Percentiles rank a stretch among this genome's conserved stretches.
These are phyloP conservation scores for Chloroclysta siterata DNA, from an alignment of 2,888 invertebrate species.

Conservation along the genomic window DNA sequence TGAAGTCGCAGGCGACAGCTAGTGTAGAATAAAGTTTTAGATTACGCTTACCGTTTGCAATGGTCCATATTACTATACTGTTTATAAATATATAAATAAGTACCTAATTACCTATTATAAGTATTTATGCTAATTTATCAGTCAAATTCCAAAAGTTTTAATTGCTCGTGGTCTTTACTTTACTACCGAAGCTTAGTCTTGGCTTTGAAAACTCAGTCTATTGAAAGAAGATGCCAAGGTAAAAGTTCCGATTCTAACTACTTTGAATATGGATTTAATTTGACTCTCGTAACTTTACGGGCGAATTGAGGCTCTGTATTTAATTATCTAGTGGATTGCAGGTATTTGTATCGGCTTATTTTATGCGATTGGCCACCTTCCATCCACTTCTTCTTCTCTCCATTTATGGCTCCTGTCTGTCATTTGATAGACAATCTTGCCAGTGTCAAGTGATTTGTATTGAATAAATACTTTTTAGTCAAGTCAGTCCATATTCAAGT, in stretches of 20 bases:
- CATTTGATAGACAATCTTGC: too few species aligned
- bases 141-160: background rate
- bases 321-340: background rate
- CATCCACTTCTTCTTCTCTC: too few species aligned
- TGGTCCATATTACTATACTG: too few species aligned
- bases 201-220: background rate
- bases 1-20: too few species aligned
- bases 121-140: background rate
- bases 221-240: slow-evolving; percentile 60
- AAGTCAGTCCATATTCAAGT: too few species aligned
- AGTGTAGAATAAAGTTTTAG: too few species aligned
- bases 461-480: too few species aligned
- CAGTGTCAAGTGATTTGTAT: too few species aligned
- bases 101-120: background rate
- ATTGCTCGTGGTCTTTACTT: background rate
- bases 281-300: slow-evolving; percentile 71
- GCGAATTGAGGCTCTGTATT: slow-evolving; percentile 44
- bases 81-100: too few species aligned
- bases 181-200: background rate
- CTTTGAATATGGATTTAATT: slow-evolving; percentile 68
- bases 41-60: too few species aligned
- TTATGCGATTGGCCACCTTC: too few species aligned
- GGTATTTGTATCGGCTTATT: background rate
- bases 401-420: too few species aligned
- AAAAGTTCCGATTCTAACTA: slow-evolving; percentile 67